Conservation (phyloP, 92 coral and sea anemone genomes). For the Chrysogorgia sp. region DNA sequence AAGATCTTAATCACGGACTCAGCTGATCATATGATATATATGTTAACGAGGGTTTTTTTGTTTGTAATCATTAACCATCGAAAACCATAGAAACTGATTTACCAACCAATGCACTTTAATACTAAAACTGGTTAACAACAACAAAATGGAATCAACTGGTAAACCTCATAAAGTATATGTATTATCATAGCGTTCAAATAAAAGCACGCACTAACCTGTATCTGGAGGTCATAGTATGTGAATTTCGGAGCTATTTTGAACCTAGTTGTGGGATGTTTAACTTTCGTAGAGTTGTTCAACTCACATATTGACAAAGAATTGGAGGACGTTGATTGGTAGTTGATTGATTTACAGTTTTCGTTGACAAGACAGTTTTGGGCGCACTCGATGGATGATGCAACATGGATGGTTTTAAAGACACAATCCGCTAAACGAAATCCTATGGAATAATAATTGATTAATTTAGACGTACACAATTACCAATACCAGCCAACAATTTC, state of each 20-base stretch:
- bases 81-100: too few relatives aligned
- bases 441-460: background rate
- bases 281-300: background rate
- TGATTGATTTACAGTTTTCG: constrained; percentile 2
- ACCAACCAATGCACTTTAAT: too few relatives aligned
- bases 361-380: constrained; percentile 4
- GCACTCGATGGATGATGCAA: constrained; percentile 10
- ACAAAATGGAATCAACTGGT: too few relatives aligned
- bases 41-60: too few relatives aligned
- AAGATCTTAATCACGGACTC: too few relatives aligned
- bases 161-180: background rate
- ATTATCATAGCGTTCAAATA: background rate
- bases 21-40: too few relatives aligned
- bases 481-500: too few relatives aligned
- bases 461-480: too few relatives aligned
- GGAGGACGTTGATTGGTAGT: background rate
- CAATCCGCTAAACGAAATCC: background rate
- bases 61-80: too few relatives aligned
- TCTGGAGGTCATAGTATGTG: background rate
- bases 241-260: background rate
- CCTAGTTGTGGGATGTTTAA: background rate
- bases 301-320: background rate
- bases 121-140: too few relatives aligned
- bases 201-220: background rate
- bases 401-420: background rate